Conservation (phyloP, 1,140 invertebrate genomes). For the Polyergus mexicanus region DNA sequence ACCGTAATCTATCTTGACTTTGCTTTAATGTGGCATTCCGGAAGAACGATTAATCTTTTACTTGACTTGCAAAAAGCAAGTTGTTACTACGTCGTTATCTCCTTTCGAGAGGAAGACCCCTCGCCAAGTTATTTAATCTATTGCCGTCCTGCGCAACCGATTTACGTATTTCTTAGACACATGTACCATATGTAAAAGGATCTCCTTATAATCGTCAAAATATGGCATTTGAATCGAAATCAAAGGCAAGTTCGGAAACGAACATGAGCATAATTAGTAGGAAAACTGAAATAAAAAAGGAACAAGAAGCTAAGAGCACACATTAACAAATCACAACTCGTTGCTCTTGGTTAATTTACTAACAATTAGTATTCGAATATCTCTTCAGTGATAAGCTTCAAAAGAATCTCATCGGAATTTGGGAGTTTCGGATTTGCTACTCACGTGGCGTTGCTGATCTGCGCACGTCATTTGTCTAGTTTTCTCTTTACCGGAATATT, state of each 20-base stretch:
- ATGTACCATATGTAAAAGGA: not conserved
- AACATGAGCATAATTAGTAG: not conserved
- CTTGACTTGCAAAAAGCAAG: not conserved
- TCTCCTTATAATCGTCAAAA: not conserved
- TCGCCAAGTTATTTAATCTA: not conserved
- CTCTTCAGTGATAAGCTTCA: not conserved
- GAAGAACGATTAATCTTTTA: not conserved
- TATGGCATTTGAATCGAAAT: not conserved
- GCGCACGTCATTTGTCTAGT: not conserved
- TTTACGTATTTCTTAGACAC: not conserved
- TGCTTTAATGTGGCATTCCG: not conserved
- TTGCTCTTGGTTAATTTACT: not conserved
- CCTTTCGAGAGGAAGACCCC: not conserved
- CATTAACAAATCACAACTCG: not conserved
- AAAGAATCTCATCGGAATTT: not conserved
- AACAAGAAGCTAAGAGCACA: not conserved
- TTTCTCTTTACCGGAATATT: not conserved
- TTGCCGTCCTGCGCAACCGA: not conserved
- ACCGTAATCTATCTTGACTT: not conserved
- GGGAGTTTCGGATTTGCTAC: not conserved
- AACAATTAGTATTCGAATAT: not conserved
- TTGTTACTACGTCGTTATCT: not conserved
- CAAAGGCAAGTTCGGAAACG: not conserved
- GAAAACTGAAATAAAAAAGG: not conserved
- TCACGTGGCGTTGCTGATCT: conserved; percentile 36